A percentile compares a stretch with the other conserved stretches of the same genome.
Conservation (phyloP, 2,888 invertebrate genomes). For the Cephus pygmeus region DNA sequence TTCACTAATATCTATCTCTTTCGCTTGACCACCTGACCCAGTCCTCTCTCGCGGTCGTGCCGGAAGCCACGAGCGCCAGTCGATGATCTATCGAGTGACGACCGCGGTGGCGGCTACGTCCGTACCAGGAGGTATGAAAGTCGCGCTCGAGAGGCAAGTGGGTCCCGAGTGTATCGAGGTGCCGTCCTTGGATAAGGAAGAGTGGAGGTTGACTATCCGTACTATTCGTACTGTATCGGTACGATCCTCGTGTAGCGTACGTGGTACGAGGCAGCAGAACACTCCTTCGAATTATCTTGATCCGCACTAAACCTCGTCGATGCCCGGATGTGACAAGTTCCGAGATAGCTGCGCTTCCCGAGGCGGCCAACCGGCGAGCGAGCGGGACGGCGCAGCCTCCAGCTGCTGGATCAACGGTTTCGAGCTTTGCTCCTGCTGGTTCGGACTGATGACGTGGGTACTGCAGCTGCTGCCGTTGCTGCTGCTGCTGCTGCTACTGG, state of each 20-base stretch:
- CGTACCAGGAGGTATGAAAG: background rate
- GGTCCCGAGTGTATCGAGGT: background rate
- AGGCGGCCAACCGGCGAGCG: background rate
- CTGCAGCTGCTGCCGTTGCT: conserved; percentile 23
- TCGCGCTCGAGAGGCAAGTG: background rate
- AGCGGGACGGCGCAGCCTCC: background rate
- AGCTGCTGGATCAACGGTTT: background rate
- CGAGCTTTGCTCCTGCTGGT: conserved; percentile 24
- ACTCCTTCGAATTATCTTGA: background rate
- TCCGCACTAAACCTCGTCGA: background rate
- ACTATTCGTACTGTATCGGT: background rate
- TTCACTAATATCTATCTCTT: background rate
- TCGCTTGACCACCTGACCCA: background rate
- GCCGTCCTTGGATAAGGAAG: background rate
- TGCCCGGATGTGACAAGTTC: background rate
- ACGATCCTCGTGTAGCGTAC: background rate
- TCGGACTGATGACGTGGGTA: conserved; percentile 16
- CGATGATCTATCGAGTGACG: background rate
- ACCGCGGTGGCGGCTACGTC: background rate
- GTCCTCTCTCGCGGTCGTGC: background rate
- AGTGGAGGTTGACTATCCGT: background rate
- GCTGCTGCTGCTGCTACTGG: conserved; percentile 28
- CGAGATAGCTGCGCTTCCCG: background rate
- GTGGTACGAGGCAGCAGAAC: background rate
- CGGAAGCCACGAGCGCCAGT: background rate